Percentiles rank a stretch among this genome's conserved stretches.
phyloP scores from a whole-genome alignment of 2,797 vertebrate species.

The Podarcis siculus region DNA sequence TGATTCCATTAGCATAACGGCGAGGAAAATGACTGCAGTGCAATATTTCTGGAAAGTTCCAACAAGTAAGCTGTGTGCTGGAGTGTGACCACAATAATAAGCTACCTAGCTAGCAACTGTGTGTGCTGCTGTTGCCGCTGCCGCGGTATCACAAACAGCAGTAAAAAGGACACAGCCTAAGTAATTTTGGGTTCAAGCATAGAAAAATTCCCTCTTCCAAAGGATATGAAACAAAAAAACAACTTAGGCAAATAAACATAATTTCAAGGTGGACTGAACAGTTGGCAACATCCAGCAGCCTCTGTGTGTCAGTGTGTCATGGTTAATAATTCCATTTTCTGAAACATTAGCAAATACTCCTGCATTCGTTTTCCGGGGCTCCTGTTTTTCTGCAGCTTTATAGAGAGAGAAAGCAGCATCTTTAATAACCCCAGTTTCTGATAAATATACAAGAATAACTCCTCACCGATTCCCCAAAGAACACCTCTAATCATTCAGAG shows the following conservation, averaged over 20 bases:
- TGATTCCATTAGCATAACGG: slow-evolving; percentile 92
- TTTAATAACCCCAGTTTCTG: slow-evolving; percentile 65
- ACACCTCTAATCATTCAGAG: slow-evolving; percentile 54
- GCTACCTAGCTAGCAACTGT: slow-evolving; percentile 74
- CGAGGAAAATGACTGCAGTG: slow-evolving; percentile 87
- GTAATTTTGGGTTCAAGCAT: slow-evolving; percentile 67
- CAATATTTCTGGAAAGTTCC: slow-evolving; percentile 89
- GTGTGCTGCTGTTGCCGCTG: slow-evolving; percentile 67
- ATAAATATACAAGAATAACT: slow-evolving; percentile 70
- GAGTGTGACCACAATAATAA: slow-evolving; percentile 85
- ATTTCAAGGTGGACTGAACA: slow-evolving; percentile 69
- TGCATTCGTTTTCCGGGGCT: slow-evolving; percentile 54
- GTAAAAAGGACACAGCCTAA: slow-evolving; percentile 73
- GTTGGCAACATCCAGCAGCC: slow-evolving; percentile 67
- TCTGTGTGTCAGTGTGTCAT: slow-evolving; percentile 63
- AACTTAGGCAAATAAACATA: slow-evolving; percentile 73
- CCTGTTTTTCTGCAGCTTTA: slow-evolving; percentile 54
- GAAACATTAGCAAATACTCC: slow-evolving; percentile 68
- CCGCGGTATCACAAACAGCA: slow-evolving; percentile 66
- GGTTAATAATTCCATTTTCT: slow-evolving; percentile 75
- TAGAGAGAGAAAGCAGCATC: slow-evolving; percentile 62
- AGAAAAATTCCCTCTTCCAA: slow-evolving; percentile 40
- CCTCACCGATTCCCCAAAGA: slow-evolving; percentile 61
- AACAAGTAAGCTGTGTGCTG: slow-evolving; percentile 84
- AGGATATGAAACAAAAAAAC: slow-evolving; percentile 67